Base-by-base conservation (phyloP, 2,797 vertebrate species). In the Enteromius viviparus region DNA sequence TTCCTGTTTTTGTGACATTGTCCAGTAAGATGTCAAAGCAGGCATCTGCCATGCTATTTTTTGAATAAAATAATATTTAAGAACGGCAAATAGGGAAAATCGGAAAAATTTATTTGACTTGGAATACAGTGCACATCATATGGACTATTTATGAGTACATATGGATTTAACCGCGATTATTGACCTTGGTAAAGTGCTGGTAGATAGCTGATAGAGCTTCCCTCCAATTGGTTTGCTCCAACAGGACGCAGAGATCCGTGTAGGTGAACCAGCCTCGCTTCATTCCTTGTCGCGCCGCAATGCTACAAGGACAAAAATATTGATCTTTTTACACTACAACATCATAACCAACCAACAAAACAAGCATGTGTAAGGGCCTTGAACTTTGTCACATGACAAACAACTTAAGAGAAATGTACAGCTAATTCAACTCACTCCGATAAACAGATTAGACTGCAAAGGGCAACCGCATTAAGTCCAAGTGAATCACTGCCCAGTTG, bases 191-290 rank as follows among this genome's bases (percentile, higher is more conserved):
- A 85, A 99, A 93, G 89, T 94, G 96, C 91, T 96, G 97, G 89
- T 94, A 99, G 90, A 98, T 91, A 69, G 95, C 93, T 3, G 93
- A 86, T 82, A 99, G 92, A 19, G 95, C 93, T 6, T 96, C 94
- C 84, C 95, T 96, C 98, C 98, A 99, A 3, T 90, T 53, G 0
- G 96, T 92, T 84, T 98, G 97, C 88, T 99, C 98, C 92, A 99
- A 93, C 69, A 99, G 95, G 70, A 99, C 98, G 62, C 96, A 97
- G 26, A 99, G 91, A 91, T 99, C 98, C 0, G 97, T 99, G 93
- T 99, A 99, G 11, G 97, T 98, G 85, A 98, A 99, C 98, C 98
- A 99, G 89, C 98, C 98, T 0, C 98, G 96, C 88, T 93, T 96
- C 87, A 93, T 90, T 4, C 98, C 98, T 92, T 99, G 96, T 69